phyloP scores from a whole-genome alignment of 2,797 vertebrate species.

The Hydrolagus colliei region DNA sequence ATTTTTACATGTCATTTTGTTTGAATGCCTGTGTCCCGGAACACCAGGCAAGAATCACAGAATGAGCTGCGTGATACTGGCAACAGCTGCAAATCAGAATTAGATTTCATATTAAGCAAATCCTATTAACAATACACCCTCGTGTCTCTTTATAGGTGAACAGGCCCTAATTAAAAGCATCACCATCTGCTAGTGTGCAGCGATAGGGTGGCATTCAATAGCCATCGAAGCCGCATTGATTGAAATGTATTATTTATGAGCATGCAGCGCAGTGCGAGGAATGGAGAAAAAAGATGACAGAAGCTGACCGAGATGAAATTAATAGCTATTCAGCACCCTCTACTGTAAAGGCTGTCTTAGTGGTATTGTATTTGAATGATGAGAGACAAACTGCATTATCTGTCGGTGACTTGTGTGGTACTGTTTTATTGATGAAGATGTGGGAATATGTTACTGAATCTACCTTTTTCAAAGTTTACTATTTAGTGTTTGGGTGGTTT shows the following conservation, averaged over 20 bases:
- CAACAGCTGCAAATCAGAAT: conserved; percentile 45
- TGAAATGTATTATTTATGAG: conserved; percentile 45
- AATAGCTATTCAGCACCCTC: conserved; percentile 44
- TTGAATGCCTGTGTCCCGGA: conserved; percentile 6
- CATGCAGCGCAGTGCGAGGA: conserved; percentile 22
- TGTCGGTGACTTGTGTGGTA: background rate
- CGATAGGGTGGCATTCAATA: conserved; percentile 48
- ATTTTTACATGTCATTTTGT: conserved; percentile 27
- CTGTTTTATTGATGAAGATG: background rate
- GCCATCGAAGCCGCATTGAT: conserved; percentile 35
- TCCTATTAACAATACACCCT: conserved; percentile 45
- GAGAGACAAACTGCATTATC: background rate
- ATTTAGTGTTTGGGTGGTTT: background rate
- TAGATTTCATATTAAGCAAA: conserved; percentile 46
- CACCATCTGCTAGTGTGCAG: conserved; percentile 43
- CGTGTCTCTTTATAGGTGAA: conserved; percentile 48
- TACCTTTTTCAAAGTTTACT: background rate
- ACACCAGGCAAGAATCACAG: conserved; percentile 3
- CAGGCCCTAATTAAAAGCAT: conserved; percentile 47
- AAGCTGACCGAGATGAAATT: conserved; percentile 37
- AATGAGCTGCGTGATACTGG: background rate
- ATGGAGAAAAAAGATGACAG: conserved; percentile 27
- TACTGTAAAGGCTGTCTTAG: conserved; percentile 34
- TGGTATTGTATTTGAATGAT: background rate
- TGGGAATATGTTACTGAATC: background rate